Percentiles rank a stretch among this genome's conserved stretches.
Evolutionary conservation across 2,888 invertebrate species (phyloP).

Genomic region (Anodontia alba): DNA sequence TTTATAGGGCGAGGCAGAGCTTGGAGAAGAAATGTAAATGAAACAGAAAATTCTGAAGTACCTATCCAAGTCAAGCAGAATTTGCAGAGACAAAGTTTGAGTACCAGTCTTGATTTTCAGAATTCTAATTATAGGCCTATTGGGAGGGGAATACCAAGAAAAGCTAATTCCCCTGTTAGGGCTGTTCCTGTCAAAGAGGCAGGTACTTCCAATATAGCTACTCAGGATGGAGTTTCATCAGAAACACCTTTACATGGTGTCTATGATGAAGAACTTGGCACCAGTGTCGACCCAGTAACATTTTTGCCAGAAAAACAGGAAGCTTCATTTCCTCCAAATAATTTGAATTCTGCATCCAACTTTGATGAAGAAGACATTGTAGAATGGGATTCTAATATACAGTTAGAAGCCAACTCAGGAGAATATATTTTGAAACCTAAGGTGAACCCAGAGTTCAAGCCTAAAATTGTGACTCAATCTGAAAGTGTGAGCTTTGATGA

Average conservation of each 20-base stretch:
- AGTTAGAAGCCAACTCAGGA: background rate
- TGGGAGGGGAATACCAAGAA: slow-evolving; percentile 27
- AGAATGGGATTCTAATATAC: slow-evolving; percentile 29
- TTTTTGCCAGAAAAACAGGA: background rate
- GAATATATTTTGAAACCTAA: slow-evolving; percentile 37
- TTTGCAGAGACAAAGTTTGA: slow-evolving; percentile 28
- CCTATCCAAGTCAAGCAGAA: slow-evolving; percentile 17
- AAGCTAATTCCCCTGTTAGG: background rate
- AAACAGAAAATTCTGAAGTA: background rate
- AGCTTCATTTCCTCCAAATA: background rate
- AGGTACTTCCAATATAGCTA: background rate
- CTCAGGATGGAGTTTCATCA: slow-evolving; percentile 4
- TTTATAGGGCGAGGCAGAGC: background rate
- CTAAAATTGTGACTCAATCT: slow-evolving; percentile 27
- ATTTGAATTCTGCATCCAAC: background rate
- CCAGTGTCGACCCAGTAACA: slow-evolving; percentile 9
- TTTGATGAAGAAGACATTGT: slow-evolving; percentile 16
- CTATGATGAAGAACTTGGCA: slow-evolving; percentile 6
- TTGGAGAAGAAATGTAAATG: background rate
- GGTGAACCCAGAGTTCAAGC: background rate
- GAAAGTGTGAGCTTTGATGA: slow-evolving; percentile 25
- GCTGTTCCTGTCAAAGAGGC: background rate
- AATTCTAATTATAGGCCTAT: slow-evolving; percentile 28
- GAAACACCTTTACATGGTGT: background rate
- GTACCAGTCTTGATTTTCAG: slow-evolving; percentile 28